phyloP scores from a whole-genome alignment of 2,113 vertebrate species.

The Felis chaus region DNA sequence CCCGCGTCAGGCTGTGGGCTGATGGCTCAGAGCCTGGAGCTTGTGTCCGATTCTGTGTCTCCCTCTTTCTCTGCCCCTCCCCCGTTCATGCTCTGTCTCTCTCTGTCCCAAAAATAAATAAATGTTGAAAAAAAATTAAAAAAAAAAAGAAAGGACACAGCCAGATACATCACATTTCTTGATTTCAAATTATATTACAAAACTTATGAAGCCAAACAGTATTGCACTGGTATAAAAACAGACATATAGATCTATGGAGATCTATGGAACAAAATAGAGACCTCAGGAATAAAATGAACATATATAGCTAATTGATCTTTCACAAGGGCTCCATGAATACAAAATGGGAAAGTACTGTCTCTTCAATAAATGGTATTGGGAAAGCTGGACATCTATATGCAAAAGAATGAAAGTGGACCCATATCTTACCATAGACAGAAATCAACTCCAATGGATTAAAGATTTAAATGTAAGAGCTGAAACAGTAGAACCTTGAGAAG shows the following conservation, averaged over 20 bases:
- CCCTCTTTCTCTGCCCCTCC: too few species aligned
- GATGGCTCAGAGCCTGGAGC: too few species aligned
- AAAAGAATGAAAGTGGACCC: not conserved
- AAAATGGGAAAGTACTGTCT: not conserved
- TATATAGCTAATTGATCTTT: not conserved
- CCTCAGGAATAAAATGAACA: not conserved
- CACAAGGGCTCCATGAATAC: not conserved
- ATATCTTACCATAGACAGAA: not conserved
- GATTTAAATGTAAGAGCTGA: not conserved
- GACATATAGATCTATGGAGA: not conserved
- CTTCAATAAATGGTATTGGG: not conserved
- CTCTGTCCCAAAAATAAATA: too few species aligned
- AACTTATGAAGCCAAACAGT: not conserved
- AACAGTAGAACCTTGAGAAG: not conserved
- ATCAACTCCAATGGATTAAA: not conserved
- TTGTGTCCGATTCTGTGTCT: too few species aligned
- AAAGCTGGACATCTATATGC: not conserved
- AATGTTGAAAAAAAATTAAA: too few species aligned
- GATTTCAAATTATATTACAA: not conserved
- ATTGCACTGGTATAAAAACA: not conserved
- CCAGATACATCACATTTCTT: not conserved
- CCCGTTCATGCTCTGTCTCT: too few species aligned
- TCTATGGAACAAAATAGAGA: not conserved
- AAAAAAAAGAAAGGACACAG: not conserved
- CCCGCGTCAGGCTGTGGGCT: too few species aligned